A percentile compares a stretch with the other conserved stretches of the same genome.
Evolutionary conservation across 2,113 vertebrate genomes (phyloP).

Genomic region (Cavia porcellus): DNA sequence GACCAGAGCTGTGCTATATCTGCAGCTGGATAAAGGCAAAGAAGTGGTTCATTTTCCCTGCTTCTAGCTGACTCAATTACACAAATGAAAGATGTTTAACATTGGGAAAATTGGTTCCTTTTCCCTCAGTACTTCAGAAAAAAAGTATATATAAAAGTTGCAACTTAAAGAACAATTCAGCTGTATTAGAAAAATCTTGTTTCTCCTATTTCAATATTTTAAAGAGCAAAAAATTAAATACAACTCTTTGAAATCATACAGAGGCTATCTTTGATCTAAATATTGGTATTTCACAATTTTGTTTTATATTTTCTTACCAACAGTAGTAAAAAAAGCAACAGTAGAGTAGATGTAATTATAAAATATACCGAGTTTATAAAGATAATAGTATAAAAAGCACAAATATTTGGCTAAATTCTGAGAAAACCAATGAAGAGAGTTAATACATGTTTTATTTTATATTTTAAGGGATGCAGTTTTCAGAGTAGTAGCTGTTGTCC

Average conservation of each 20-base stretch:
- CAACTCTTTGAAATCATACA: not conserved
- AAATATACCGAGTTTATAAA: not conserved
- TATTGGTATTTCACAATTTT: not conserved
- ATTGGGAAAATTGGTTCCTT: not conserved
- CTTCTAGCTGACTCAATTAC: not conserved
- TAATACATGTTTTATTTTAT: not conserved
- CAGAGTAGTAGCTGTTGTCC: fast-evolving
- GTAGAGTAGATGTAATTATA: not conserved
- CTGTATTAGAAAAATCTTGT: not conserved
- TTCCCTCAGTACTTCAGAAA: too few species aligned
- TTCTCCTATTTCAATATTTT: conserved; percentile 7
- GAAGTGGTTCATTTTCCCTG: not conserved
- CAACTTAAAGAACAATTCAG: not conserved
- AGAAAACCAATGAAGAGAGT: not conserved
- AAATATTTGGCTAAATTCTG: not conserved
- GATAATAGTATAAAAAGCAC: not conserved
- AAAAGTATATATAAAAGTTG: not conserved
- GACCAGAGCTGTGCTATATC: fast-evolving
- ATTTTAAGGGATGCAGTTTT: not conserved
- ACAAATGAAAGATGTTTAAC: not conserved
- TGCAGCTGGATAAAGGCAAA: not conserved
- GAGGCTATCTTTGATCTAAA: not conserved
- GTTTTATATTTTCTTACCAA: not conserved
- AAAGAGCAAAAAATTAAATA: not conserved
- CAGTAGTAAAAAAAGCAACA: not conserved